Conservation (phyloP, 1,140 invertebrate species). For the Dysdera silvatica region DNA sequence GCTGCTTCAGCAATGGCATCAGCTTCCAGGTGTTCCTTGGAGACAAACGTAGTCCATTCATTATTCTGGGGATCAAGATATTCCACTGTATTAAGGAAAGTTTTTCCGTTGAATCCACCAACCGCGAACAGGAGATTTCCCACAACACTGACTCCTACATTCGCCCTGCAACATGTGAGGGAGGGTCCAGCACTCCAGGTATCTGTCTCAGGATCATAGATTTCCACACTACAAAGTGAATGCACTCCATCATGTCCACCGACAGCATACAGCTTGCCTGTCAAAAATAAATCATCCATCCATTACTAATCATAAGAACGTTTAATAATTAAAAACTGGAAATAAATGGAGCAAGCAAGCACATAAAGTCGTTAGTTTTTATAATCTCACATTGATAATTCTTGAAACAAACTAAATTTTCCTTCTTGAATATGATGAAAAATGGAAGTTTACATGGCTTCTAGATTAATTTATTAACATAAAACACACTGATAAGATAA, state of each 20-base stretch:
- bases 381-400: too few relatives aligned
- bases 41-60: conserved; percentile 61
- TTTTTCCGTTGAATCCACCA: conserved; percentile 69
- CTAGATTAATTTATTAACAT: too few relatives aligned
- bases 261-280: conserved; percentile 55
- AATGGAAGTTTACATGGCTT: too few relatives aligned
- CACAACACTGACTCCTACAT: conserved; percentile 62
- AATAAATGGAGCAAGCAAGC: too few relatives aligned
- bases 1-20: background rate
- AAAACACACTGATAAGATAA: too few relatives aligned
- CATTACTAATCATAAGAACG: background rate
- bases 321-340: too few relatives aligned
- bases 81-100: conserved; percentile 74
- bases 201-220: conserved; percentile 55
- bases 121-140: conserved; percentile 64
- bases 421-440: too few relatives aligned
- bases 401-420: too few relatives aligned
- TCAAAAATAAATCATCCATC: conserved; percentile 29
- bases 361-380: too few relatives aligned
- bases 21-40: conserved; percentile 14
- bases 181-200: conserved; percentile 59
- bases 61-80: conserved; percentile 60
- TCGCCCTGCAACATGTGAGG: conserved; percentile 57
- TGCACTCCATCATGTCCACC: conserved; percentile 66
- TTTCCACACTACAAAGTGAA: conserved; percentile 58